These are phyloP conservation scores for Rhopalosiphum nymphaeae DNA, from an alignment of 2,888 invertebrate species.

Conservation along the genomic window DNA sequence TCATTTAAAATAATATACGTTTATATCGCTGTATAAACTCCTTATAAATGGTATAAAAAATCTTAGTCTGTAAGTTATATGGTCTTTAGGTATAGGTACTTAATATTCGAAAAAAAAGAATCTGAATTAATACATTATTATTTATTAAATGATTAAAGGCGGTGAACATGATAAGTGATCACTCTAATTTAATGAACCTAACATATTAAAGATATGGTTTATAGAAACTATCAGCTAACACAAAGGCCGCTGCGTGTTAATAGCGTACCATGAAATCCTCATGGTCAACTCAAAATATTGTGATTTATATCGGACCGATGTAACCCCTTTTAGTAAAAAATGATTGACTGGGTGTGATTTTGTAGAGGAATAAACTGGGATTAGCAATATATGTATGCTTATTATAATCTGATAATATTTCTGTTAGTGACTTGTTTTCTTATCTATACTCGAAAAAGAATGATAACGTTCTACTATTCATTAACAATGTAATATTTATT, in stretches of 20 bases:
- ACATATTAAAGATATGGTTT: not conserved
- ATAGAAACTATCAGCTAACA: not conserved
- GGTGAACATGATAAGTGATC: not conserved
- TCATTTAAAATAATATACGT: not conserved
- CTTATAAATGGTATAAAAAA: not conserved
- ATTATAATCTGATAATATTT: not conserved
- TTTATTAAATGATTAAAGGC: not conserved
- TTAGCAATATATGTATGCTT: not conserved
- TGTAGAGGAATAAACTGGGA: not conserved
- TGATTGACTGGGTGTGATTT: constrained; percentile 31
- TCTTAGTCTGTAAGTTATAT: not conserved
- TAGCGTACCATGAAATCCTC: not conserved
- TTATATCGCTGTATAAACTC: not conserved
- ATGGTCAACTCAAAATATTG: not conserved
- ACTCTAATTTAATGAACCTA: not conserved
- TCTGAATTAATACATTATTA: not conserved
- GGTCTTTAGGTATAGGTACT: not conserved
- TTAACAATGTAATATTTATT: not conserved
- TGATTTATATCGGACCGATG: constrained; percentile 1
- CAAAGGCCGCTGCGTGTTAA: not conserved
- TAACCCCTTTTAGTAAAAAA: constrained; percentile 1
- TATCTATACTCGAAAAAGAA: not conserved
- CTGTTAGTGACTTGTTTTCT: not conserved
- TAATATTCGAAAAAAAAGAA: not conserved
- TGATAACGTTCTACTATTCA: not conserved